Base-by-base conservation (phyloP, 1,140 invertebrate species). In the Pentalonia nigronervosa region DNA sequence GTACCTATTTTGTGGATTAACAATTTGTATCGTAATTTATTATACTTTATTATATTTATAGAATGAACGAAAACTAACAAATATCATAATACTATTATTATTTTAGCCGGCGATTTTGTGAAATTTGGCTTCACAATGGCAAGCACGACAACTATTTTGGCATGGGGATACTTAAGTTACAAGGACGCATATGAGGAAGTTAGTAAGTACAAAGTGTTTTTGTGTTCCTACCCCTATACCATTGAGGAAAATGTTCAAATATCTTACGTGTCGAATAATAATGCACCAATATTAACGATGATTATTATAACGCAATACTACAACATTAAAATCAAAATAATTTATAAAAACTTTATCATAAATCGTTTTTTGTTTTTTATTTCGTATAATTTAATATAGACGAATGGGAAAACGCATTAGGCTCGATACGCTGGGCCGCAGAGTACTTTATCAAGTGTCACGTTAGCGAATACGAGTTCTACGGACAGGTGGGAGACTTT, bases 91-190 rank as follows among this genome's bases (percentile, higher is more conserved):
- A 14, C 36, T 41, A 20, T 90, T 91, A 11, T 93, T 30, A 6
- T 60, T 95, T 95, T 93, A 97, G 97, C 96, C 93, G 96, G 96
- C 41, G 96, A 97, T 94, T 96, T 96, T 94, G 96, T 97, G 0
- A 97, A 97, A 94, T 97, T 97, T 94, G 96, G 96, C 0, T 96
- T 97, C 93, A 96, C 96, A 4, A 96, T 97, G 96, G 96, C 96
- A 0, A 96, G 95, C 50, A 95, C 96, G 0, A 96, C 96, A 1
- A 97, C 96, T 0, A 93, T 97, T 8, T 94, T 97, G 36, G 95
- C 96, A 0, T 97, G 96, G 97, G 96, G 96, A 17, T 94, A 96
- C 4, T 94, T 96, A 8, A 96, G 96, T 30, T 97, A 96, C 95
- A 95, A 95, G 60, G 95, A 96, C 90, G 96, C 96, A 23, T 97